Evolutionary conservation across 2,888 invertebrate species (phyloP).

Genomic region (Hypolimnas misippus): DNA sequence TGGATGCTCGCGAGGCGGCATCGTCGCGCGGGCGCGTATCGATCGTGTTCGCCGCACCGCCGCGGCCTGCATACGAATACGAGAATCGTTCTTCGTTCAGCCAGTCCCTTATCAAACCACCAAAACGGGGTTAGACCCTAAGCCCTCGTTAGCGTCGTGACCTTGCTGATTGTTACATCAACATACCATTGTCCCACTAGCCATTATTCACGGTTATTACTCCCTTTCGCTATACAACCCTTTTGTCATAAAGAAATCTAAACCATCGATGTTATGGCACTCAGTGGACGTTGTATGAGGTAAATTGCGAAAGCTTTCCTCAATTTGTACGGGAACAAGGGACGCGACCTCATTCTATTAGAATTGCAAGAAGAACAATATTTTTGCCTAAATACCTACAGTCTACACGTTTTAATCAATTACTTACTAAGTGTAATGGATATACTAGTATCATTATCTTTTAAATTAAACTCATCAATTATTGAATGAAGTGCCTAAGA

Average conservation of each 20-base stretch:
- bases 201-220: conserved; percentile 29
- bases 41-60: conserved; percentile 68
- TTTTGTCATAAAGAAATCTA: conserved; percentile 31
- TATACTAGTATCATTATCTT: background rate
- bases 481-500: too few relatives aligned
- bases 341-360: conserved; percentile 62
- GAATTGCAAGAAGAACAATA: conserved; percentile 58
- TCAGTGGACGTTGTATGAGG: conserved; percentile 48
- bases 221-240: conserved; percentile 22
- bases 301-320: conserved; percentile 66
- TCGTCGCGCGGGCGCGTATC: conserved; percentile 81
- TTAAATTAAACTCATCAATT: background rate
- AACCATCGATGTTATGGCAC: conserved; percentile 48
- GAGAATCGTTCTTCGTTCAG: conserved; percentile 73
- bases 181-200: conserved; percentile 42
- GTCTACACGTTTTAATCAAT: background rate
- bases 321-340: conserved; percentile 56
- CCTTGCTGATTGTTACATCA: conserved; percentile 66
- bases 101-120: conserved; percentile 74
- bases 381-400: conserved; percentile 57
- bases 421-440: background rate
- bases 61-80: conserved; percentile 82
- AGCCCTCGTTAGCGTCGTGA: conserved; percentile 68
- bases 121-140: conserved; percentile 67
- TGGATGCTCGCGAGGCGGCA: conserved; percentile 54